These are phyloP conservation scores for Hypanus sabinus DNA, from an alignment of 2,113 vertebrate genomes.

Conservation along the genomic window DNA sequence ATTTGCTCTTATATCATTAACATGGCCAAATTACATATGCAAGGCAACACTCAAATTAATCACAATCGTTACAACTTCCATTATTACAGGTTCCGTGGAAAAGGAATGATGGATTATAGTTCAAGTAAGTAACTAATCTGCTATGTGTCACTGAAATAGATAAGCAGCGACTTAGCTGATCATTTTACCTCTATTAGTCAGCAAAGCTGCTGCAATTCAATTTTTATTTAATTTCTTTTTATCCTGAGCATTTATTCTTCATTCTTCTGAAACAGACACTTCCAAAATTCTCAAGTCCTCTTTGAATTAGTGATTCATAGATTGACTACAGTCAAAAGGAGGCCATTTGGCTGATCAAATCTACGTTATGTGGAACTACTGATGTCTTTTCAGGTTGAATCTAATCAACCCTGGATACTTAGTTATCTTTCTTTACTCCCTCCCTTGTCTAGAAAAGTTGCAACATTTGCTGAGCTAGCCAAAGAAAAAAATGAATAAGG, in stretches of 20 bases:
- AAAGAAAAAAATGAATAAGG: neutral
- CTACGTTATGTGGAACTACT: too few species aligned
- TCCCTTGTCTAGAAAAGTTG: neutral
- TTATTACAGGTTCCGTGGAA: neutral
- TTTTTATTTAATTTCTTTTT: neutral
- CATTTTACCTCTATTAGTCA: neutral
- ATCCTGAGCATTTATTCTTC: neutral
- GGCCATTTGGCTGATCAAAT: too few species aligned
- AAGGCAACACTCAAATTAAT: neutral
- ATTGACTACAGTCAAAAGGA: too few species aligned
- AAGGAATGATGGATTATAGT: slow-evolving; percentile 17
- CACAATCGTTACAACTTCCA: slow-evolving; percentile 1
- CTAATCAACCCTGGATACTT: neutral
- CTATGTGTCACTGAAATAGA: neutral
- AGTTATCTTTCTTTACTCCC: neutral
- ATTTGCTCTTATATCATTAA: slow-evolving; percentile 1
- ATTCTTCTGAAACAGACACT: neutral
- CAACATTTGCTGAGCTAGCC: neutral
- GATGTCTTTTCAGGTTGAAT: neutral
- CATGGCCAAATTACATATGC: slow-evolving; percentile 1
- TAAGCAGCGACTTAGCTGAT: too few species aligned
- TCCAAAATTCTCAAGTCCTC: neutral
- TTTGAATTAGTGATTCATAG: too few species aligned
- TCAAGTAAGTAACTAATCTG: slow-evolving; percentile 20
- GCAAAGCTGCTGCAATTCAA: neutral